These are phyloP conservation scores for Xiphorhynchus erythropygius DNA, from an alignment of 2,797 vertebrate genomes.

Conservation along the genomic window DNA sequence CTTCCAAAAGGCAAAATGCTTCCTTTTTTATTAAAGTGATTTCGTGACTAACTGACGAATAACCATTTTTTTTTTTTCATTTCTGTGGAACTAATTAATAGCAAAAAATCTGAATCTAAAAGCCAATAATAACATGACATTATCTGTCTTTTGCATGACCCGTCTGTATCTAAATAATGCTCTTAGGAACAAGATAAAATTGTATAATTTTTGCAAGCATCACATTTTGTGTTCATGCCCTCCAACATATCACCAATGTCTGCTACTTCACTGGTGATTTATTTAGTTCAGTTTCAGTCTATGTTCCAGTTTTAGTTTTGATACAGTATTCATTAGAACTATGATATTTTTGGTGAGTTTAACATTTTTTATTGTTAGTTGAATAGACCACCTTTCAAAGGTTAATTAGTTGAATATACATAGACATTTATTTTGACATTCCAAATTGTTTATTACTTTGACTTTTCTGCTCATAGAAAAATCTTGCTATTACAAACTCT, in stretches of 20 bases:
- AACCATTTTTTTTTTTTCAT: background rate
- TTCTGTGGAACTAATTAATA: background rate
- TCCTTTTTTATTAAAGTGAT: background rate
- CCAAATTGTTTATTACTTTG: background rate
- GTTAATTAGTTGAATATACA: background rate
- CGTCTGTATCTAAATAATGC: background rate
- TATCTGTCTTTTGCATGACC: background rate
- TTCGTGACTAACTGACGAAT: background rate
- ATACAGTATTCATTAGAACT: background rate
- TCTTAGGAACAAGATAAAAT: background rate
- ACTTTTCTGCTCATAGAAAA: background rate
- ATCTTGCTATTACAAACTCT: background rate
- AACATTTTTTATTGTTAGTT: background rate
- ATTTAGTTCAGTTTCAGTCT: constrained; percentile 22
- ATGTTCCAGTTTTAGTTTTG: background rate
- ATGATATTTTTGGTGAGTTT: background rate
- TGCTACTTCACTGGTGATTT: background rate
- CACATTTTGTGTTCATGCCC: background rate
- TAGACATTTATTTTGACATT: background rate
- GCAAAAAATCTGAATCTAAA: background rate
- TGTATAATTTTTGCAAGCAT: background rate
- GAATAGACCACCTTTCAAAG: background rate
- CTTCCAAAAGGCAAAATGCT: background rate
- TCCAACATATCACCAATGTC: background rate
- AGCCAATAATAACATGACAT: background rate